Conservation (phyloP, 2,113 vertebrate genomes). For the Stigmatopora nigra region DNA sequence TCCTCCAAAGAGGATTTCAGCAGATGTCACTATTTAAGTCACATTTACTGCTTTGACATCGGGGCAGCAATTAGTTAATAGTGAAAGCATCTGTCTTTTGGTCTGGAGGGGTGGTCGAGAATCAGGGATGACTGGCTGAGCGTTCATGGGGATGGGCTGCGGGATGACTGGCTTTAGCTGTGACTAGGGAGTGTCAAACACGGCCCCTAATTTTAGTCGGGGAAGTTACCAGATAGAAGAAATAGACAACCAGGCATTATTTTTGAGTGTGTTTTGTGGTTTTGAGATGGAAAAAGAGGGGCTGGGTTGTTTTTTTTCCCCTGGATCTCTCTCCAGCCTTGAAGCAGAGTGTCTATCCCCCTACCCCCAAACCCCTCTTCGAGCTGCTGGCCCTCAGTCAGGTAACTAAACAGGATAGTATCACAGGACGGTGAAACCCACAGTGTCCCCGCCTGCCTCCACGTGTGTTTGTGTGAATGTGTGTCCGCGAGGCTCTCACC, state of each 20-base stretch:
- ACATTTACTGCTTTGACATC: slow-evolving; percentile 32
- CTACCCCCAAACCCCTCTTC: slow-evolving; percentile 44
- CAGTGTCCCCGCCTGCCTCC: slow-evolving; percentile 69
- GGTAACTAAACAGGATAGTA: slow-evolving; percentile 77
- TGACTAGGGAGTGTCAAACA: slow-evolving; percentile 33
- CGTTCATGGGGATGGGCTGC: slow-evolving; percentile 44
- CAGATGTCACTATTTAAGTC: slow-evolving; percentile 48
- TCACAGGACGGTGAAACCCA: slow-evolving; percentile 78
- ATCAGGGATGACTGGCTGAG: slow-evolving; percentile 26
- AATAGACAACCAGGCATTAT: slow-evolving; percentile 40
- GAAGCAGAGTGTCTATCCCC: slow-evolving; percentile 65
- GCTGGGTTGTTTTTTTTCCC: slow-evolving; percentile 63
- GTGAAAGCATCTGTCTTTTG: slow-evolving; percentile 39
- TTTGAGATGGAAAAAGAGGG: slow-evolving; percentile 27
- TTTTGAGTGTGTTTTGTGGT: slow-evolving; percentile 58
- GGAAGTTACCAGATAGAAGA: slow-evolving; percentile 28
- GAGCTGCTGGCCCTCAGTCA: slow-evolving; percentile 70
- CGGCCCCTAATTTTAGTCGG: slow-evolving; percentile 37
- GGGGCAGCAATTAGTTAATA: slow-evolving; percentile 46
- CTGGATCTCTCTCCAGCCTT: slow-evolving; percentile 74
- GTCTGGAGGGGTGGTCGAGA: slow-evolving; percentile 16
- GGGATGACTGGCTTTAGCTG: slow-evolving; percentile 34
- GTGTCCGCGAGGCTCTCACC: slow-evolving; percentile 72
- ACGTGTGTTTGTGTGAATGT: slow-evolving; percentile 62
- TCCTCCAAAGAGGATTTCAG: slow-evolving; percentile 42